phyloP scores from a whole-genome alignment of 2,113 vertebrate species.

The Myotis lucifugus region DNA sequence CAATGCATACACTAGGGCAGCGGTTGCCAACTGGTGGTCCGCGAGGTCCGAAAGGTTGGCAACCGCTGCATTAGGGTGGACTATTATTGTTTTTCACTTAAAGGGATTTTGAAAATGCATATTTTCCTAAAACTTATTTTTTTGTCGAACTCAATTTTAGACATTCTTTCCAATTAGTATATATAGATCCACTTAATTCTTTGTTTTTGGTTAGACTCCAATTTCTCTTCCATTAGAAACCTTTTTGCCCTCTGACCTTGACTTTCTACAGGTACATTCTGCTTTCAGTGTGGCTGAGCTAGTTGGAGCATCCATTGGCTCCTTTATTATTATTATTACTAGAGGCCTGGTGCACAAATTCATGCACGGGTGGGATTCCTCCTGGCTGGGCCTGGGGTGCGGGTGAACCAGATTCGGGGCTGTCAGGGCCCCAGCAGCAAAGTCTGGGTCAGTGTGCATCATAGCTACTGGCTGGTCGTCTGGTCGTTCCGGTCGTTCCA shows the following conservation, averaged over 20 bases:
- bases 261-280: neutral
- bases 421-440: no score
- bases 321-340: neutral
- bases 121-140: neutral
- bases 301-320: neutral
- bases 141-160: neutral
- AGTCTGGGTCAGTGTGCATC: no score
- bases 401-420: no score
- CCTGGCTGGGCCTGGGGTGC: no score
- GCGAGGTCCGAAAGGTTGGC: no score
- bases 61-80: neutral
- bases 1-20: neutral
- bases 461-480: no score
- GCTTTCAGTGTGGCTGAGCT: neutral
- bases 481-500: no score
- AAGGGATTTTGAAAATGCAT: neutral
- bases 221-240: slow-evolving; percentile 2
- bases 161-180: neutral
- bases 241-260: neutral
- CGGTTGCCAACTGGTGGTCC: no score
- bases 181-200: neutral
- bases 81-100: neutral
- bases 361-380: no score
- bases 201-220: neutral
- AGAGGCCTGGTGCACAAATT: no score